Evolutionary conservation across 1,140 invertebrate genomes (phyloP), one percentile per base, ranked within the genome.

Genomic region (Penaeus indicus): DNA sequence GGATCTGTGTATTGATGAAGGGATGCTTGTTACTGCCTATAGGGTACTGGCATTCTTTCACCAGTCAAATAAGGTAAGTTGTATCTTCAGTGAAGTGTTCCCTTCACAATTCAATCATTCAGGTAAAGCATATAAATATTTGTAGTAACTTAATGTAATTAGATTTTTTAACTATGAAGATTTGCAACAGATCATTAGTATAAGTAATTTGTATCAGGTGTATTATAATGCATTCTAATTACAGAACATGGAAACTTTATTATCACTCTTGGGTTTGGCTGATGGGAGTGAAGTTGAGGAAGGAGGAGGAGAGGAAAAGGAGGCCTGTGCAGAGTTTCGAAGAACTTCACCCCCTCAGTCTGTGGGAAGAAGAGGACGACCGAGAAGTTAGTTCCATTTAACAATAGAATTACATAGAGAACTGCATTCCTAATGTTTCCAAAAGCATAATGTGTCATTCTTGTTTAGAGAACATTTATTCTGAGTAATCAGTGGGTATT

Each of bases 21-120:
- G 81, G 10, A 54, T 88, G 80, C 67, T 88, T 42, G 47, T 84
- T 64, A 84, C 86, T 67, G 86, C 81, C 2, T 88, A 82, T 72
- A 80, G 86, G 54, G 78, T 88, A 64, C 81, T 88, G 54, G 54
- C 19, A n/a, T 61, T 84, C 60, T 84, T 88, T 22, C 42, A 64
- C 63, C 72, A 42, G 47, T 77, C 27, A 3, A 78, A 62, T 62
- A 84, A 78, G 80, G 86, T 88, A 54, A 27, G 67, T 32, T 18
- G 3, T 4, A 32, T 75, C 42, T 75, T 75, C 13, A 75, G 7
- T 75, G 18, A 60, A 27, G 25, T 84, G 5, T 75, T 84, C 67
- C 27, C 21, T 42, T 16, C 54, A 54, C 16, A 54, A 13, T 54
- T 54, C 16, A 16, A 54, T 54, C 10, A 54, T 54, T 11, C 54